Base-by-base conservation (phyloP, 1,140 invertebrate species). In the Drosophila tsacasi region DNA sequence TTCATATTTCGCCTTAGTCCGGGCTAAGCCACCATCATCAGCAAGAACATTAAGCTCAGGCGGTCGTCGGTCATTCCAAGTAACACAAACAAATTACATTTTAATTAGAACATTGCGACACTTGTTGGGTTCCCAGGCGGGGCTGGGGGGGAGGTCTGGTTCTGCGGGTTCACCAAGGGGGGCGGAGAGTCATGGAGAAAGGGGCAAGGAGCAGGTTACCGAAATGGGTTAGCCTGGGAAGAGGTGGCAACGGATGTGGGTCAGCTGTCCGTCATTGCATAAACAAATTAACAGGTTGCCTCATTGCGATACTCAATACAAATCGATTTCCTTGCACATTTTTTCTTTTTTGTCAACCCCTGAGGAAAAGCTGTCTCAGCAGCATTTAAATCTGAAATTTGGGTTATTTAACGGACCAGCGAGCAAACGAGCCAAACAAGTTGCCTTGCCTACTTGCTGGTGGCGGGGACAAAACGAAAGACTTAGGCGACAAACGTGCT, bases 391-490 rank as follows among this genome's bases (percentile, higher is more conserved):
- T 63, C 78, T 64, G 54, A 81, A 91, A 92, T 84, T 76, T 76
- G 81, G 91, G 91, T 92, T 92, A 92, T 83, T 91, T 92, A 92
- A 92, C 91, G 91, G 91, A 77, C 75, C 74, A 60, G 46, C 55
- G 30, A 23, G 63, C 25, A 60, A 83, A 68, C 67, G 66, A 65
- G 61, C 10, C 27, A 81, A 74, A 74, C 71, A 19, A 61, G 71
- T 74, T 74, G 71, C 64, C 71, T 21, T 39, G 52, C 52, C 19
- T 30, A 8, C 30, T 8, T 37, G 32, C 32, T 37, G 44, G n/a
- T 19, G 15, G 35, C 17, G 30, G 64, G 23, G 58, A 37, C 19
- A 17, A 42, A 67, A 81, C 78, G 60, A 71, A 83, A 76, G 78
- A 86, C 76, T 74, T 79, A 76, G 72, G 73, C 72, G 72, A 83